Percentiles rank a stretch among this genome's conserved stretches.
These are phyloP conservation scores for Leucoma salicis DNA, from an alignment of 2,888 invertebrate genomes.

Conservation along the genomic window DNA sequence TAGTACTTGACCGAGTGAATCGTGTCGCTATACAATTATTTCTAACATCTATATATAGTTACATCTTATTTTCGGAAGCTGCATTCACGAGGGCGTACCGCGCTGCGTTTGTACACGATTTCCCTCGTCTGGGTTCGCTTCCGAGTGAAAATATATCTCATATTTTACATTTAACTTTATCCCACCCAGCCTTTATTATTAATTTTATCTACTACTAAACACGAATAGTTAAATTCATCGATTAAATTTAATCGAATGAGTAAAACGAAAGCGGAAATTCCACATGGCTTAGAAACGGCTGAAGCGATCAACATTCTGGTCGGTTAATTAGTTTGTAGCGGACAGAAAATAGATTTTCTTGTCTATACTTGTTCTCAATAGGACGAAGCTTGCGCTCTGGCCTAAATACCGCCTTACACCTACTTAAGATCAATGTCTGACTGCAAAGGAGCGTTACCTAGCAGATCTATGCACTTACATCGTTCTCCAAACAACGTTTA, in stretches of 20 bases:
- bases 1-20: slow-evolving; percentile 15
- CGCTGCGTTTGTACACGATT: slow-evolving; percentile 53
- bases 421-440: slow-evolving; percentile 37
- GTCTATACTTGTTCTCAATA: slow-evolving; percentile 48
- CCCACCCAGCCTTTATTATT: too few relatives aligned
- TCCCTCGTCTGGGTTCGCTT: slow-evolving; percentile 31
- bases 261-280: slow-evolving; percentile 54
- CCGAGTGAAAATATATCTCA: slow-evolving; percentile 35
- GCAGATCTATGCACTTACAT: slow-evolving; percentile 15
- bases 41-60: slow-evolving; percentile 59
- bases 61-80: slow-evolving; percentile 66
- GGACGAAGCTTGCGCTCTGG: slow-evolving; percentile 44
- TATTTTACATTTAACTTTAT: slow-evolving; percentile 23
- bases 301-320: slow-evolving; percentile 41
- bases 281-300: slow-evolving; percentile 35
- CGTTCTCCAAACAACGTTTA: slow-evolving; percentile 25
- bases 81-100: slow-evolving; percentile 53
- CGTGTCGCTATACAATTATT: slow-evolving; percentile 23
- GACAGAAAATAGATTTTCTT: slow-evolving; percentile 69
- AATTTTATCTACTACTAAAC: slow-evolving; percentile 25
- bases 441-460: slow-evolving; percentile 20
- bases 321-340: slow-evolving; percentile 50
- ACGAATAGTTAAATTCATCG: slow-evolving; percentile 23
- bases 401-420: slow-evolving; percentile 62
- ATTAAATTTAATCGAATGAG: slow-evolving; percentile 34